A percentile compares a stretch with the other conserved stretches of the same genome.
phyloP scores from a whole-genome alignment of 64 coral and sea anemone species.

The Montipora efflorescens region DNA sequence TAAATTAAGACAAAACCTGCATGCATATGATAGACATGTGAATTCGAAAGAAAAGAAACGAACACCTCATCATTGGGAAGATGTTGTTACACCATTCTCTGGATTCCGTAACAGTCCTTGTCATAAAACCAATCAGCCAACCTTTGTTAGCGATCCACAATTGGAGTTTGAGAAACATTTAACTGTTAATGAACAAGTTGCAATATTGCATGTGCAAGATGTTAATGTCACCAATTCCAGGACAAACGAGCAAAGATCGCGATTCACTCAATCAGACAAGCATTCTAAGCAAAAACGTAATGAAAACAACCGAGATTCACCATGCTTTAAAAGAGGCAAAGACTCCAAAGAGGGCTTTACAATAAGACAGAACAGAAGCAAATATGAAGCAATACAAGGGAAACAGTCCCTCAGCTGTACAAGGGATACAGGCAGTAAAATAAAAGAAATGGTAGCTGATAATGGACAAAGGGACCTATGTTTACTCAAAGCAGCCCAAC shows the following conservation, averaged over 20 bases:
- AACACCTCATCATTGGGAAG: neutral
- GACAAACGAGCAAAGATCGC: neutral
- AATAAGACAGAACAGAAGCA: neutral
- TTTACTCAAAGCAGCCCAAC: no score
- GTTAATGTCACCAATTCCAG: neutral
- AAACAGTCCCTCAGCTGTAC: neutral
- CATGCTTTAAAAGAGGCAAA: neutral
- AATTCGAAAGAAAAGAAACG: neutral
- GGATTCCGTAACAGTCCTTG: neutral
- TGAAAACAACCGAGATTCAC: no score
- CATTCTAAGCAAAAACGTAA: no score
- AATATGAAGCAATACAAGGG: neutral
- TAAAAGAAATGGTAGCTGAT: neutral
- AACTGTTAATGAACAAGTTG: neutral
- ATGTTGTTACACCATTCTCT: no score
- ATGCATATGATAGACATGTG: no score
- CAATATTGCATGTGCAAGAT: neutral
- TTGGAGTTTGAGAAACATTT: neutral
- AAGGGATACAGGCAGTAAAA: neutral
- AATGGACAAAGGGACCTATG: no score
- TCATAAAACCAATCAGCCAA: neutral
- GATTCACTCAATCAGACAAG: neutral
- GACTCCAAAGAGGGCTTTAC: neutral
- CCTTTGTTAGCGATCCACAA: neutral
- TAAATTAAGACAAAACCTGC: neutral